These are phyloP conservation scores for Lithosia quadra DNA, from an alignment of 2,888 invertebrate species.

Conservation along the genomic window DNA sequence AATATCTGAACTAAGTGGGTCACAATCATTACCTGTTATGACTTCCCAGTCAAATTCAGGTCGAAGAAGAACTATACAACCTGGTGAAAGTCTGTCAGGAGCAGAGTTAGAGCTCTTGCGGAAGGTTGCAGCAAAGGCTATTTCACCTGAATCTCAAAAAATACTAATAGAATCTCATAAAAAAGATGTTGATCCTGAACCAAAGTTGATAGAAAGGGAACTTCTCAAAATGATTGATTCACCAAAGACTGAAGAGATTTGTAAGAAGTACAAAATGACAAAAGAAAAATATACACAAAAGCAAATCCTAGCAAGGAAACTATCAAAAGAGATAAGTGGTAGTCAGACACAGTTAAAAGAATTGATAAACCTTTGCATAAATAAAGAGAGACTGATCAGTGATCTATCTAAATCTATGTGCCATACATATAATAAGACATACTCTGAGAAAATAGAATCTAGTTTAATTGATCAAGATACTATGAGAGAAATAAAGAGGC, in stretches of 20 bases:
- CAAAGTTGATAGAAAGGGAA: constrained; percentile 84
- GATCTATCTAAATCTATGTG: constrained; percentile 86
- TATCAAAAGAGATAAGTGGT: constrained; percentile 88
- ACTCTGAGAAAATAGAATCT: constrained; percentile 88
- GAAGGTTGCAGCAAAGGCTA: constrained; percentile 87
- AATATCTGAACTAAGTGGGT: constrained; percentile 83
- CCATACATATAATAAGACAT: constrained; percentile 70
- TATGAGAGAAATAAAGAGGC: constrained; percentile 89
- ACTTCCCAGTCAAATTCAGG: constrained; percentile 83
- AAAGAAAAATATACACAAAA: constrained; percentile 84
- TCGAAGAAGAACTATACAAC: constrained; percentile 87
- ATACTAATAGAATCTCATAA: constrained; percentile 86
- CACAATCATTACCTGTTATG: constrained; percentile 81
- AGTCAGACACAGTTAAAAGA: constrained; percentile 91
- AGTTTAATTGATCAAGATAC: constrained; percentile 86
- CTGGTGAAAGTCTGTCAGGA: constrained; percentile 87
- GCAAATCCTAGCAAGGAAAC: constrained; percentile 79
- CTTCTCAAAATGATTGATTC: constrained; percentile 84
- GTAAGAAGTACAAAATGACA: constrained; percentile 85
- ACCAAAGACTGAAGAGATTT: constrained; percentile 81
- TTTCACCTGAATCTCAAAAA: constrained; percentile 84
- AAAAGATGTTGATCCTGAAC: constrained; percentile 85
- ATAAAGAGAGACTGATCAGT: constrained; percentile 91
- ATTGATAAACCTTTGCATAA: constrained; percentile 88
- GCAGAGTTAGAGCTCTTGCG: constrained; percentile 87